Conservation (phyloP, 92 coral and sea anemone genomes). For the Epizoanthus ramosus region DNA sequence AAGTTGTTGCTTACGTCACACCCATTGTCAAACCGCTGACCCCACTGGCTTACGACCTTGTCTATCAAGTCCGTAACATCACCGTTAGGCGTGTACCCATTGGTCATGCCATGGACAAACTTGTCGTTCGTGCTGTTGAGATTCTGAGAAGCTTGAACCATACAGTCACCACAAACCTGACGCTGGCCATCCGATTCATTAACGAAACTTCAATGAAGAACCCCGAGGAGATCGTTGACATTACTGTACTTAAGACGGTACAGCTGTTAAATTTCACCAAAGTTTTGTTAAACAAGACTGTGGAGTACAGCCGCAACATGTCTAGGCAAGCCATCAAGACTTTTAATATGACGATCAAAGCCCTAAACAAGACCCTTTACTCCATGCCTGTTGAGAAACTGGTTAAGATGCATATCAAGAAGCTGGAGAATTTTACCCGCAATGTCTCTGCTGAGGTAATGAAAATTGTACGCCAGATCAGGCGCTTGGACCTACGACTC, state of each 20-base stretch:
- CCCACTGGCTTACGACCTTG: conserved; percentile 61
- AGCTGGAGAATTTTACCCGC: conserved; percentile 49
- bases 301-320: conserved; percentile 60
- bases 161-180: conserved; percentile 68
- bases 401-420: conserved; percentile 51
- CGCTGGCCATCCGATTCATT: conserved; percentile 63
- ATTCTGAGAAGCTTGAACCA: conserved; percentile 64
- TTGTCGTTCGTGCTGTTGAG: conserved; percentile 54
- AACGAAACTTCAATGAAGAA: conserved; percentile 68
- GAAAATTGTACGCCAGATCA: conserved; percentile 65
- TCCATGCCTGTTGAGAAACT: conserved; percentile 67
- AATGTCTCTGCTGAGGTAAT: conserved; percentile 71
- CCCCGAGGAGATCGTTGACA: conserved; percentile 78
- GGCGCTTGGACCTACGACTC: conserved; percentile 59
- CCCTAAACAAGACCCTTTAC: conserved; percentile 66
- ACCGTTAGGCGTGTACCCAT: conserved; percentile 65
- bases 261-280: conserved; percentile 60
- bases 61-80: conserved; percentile 72
- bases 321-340: conserved; percentile 51
- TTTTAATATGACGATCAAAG: conserved; percentile 52
- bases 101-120: conserved; percentile 66
- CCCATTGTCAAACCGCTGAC: conserved; percentile 67
- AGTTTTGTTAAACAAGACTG: conserved; percentile 62
- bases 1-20: conserved; percentile 52
- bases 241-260: conserved; percentile 58